Evolutionary conservation across 2,888 invertebrate genomes (phyloP).

Genomic region (Lomographa bimaculata): DNA sequence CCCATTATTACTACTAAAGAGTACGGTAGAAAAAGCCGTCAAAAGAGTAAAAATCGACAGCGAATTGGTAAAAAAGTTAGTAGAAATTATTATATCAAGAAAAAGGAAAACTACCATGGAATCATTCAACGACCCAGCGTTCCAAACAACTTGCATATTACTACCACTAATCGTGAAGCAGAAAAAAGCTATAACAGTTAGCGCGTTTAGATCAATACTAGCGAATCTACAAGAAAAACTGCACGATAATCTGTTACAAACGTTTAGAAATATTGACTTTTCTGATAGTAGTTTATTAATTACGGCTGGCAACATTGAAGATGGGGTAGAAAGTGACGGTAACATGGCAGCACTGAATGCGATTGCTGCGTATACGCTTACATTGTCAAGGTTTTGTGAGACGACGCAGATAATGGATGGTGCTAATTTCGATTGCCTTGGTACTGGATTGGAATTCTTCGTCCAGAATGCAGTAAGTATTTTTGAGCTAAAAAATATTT

Average conservation of each 20-base stretch:
- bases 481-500: no score
- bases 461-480: conserved; percentile 68
- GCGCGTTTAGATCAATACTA: conserved; percentile 64
- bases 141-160: conserved; percentile 69
- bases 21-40: conserved; percentile 63
- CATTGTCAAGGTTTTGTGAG: conserved; percentile 69
- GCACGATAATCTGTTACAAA: conserved; percentile 58
- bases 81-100: conserved; percentile 56
- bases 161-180: conserved; percentile 71
- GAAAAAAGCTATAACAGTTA: conserved; percentile 62
- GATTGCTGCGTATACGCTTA: conserved; percentile 68
- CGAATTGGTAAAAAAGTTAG: conserved; percentile 64
- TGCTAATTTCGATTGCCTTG: conserved; percentile 62
- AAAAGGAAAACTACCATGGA: conserved; percentile 52
- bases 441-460: conserved; percentile 66
- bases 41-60: conserved; percentile 66
- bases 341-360: conserved; percentile 66
- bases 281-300: conserved; percentile 37
- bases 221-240: conserved; percentile 71
- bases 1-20: conserved; percentile 54
- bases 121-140: conserved; percentile 61
- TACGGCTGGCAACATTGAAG: conserved; percentile 50
- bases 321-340: conserved; percentile 50
- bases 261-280: conserved; percentile 67
- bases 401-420: conserved; percentile 56